Evolutionary conservation across 2,797 vertebrate genomes (phyloP), one percentile per base, ranked within the genome.

Genomic region (Anomalospiza imberbis): DNA sequence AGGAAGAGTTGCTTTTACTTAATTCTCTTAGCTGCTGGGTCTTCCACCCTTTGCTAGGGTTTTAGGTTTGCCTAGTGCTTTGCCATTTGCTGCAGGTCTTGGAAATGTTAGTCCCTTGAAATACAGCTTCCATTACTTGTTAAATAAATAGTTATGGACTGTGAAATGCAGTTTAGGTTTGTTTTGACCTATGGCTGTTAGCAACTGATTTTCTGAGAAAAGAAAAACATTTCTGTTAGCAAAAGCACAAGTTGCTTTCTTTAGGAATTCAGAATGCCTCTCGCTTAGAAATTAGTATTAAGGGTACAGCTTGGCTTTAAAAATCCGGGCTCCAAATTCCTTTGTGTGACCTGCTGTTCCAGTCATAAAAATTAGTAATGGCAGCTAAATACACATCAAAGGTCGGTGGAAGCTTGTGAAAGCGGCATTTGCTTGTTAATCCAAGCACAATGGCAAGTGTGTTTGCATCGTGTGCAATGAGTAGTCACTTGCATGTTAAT

Each of bases 151-250:
- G 85, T 86, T 88, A 70, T 36, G 62, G 81, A 36, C 61, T 83
- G 34, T 74, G 89, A 92, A 89, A 80, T 72, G 65, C n/a, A 77
- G 50, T 80, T 81, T 62, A 61, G 61, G 47, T 71, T 83, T 40
- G 28, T 47, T 92, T 94, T 95, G 79, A 93, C 87, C 78, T 91
- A 2, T 75, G 72, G 26, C 47, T 77, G 42, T 87, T 89, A 80
- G 73, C 73, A 87, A n/a, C 8, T 13, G 79, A 51, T 84, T 65
- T 36, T 42, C 67, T 85, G 71, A 76, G 85, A 75, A 54, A 83
- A 74, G 29, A n/a, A 55, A 57, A 70, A 40, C 14, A 13, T 40
- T 75, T 71, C 32, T 71, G 6, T 71, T 61, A 68, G 45, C 18
- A 88, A 89, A 93, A 58, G 14, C 36, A 60, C n/a, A 73, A 82